A percentile compares a stretch with the other conserved stretches of the same genome.
Conservation (phyloP, 2,113 vertebrate genomes). For the Serilophus lunatus region DNA sequence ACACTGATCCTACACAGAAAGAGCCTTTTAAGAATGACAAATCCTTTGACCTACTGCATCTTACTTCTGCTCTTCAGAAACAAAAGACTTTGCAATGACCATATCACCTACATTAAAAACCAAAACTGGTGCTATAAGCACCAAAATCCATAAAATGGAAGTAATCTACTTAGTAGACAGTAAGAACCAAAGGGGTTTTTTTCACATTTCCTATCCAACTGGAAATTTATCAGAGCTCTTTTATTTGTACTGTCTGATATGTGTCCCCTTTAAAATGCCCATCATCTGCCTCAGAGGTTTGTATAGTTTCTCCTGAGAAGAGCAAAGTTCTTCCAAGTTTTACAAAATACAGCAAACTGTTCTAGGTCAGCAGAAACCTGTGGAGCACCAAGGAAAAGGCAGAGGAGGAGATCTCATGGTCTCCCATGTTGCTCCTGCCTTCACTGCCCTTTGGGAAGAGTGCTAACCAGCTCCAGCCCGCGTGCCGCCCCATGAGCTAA, state of each 20-base stretch:
- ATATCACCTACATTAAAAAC: background rate
- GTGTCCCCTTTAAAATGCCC: background rate
- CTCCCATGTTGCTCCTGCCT: background rate
- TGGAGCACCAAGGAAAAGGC: fast-evolving
- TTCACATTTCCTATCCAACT: background rate
- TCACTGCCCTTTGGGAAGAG: background rate
- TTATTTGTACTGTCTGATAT: background rate
- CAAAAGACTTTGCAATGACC: background rate
- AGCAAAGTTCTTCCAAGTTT: background rate
- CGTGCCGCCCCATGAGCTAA: background rate
- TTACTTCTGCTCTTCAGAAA: slow-evolving; percentile 16
- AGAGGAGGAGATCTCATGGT: fast-evolving
- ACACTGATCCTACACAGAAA: background rate
- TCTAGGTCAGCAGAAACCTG: background rate
- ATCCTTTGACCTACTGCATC: background rate
- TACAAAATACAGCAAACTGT: background rate
- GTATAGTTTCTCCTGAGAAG: background rate
- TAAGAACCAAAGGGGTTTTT: background rate
- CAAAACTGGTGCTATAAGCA: background rate
- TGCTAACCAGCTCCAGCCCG: background rate
- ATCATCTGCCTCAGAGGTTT: background rate
- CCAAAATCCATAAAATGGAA: background rate
- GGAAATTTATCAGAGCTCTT: background rate
- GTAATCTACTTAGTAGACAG: background rate
- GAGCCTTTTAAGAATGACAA: background rate